phyloP scores from a whole-genome alignment of 2,113 vertebrate species.

The Saimiri boliviensis region DNA sequence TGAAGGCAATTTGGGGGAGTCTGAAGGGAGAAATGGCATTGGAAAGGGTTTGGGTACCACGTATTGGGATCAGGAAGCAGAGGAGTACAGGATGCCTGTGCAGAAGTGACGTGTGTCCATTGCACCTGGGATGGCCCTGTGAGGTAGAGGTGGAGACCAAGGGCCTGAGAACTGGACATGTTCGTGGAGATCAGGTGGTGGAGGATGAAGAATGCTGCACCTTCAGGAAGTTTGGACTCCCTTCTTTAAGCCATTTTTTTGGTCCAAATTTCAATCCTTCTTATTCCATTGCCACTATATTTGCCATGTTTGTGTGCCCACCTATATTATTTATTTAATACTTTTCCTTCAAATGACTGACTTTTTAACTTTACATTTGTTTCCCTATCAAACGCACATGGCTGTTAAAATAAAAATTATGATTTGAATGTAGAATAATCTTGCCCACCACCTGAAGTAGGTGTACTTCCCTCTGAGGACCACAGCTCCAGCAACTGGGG shows the following conservation, averaged over 20 bases:
- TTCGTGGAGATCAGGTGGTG: not conserved
- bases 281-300: not conserved
- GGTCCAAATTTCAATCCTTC: not conserved
- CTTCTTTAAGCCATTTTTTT: not conserved
- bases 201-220: accelerated
- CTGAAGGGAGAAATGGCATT: not conserved
- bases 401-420: not conserved
- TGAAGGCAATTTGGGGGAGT: not conserved
- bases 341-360: not conserved
- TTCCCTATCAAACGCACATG: not conserved
- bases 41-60: not conserved
- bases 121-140: not conserved
- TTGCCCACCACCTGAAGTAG: not conserved
- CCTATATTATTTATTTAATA: not conserved
- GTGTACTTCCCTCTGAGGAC: not conserved
- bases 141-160: not conserved
- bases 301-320: not conserved
- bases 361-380: not conserved
- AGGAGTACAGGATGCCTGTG: too few species aligned
- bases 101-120: not conserved
- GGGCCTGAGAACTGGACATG: not conserved
- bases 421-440: not conserved
- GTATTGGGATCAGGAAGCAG: not conserved
- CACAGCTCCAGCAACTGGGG: not conserved
- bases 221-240: not conserved